Percentiles rank a stretch among this genome's conserved stretches.
Conservation (phyloP, 2,113 vertebrate genomes). For the Archocentrus centrarchus region DNA sequence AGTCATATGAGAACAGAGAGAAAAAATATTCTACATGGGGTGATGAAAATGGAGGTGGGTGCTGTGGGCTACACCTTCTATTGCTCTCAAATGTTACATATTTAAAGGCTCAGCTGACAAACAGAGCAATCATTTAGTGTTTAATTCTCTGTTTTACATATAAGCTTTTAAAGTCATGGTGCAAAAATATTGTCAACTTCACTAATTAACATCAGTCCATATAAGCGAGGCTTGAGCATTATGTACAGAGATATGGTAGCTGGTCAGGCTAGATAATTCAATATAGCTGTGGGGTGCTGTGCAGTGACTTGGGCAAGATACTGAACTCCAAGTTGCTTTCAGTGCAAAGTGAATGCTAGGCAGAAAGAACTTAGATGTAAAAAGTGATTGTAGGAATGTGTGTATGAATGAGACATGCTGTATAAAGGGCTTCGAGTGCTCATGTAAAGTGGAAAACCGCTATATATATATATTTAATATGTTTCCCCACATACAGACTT, state of each 20-base stretch:
- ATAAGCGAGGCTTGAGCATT: background rate
- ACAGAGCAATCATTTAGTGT: background rate
- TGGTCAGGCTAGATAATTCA: background rate
- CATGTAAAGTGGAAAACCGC: no score
- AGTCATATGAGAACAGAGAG: slow-evolving; percentile 15
- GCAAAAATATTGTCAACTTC: background rate
- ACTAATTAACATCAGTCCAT: background rate
- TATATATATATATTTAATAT: no score
- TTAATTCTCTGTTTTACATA: background rate
- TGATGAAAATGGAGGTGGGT: slow-evolving; percentile 10
- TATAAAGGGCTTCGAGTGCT: no score
- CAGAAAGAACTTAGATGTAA: no score
- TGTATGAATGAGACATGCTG: no score
- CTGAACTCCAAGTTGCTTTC: no score
- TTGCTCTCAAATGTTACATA: slow-evolving; percentile 35
- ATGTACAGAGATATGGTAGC: background rate
- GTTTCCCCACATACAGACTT: background rate
- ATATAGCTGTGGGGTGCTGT: background rate
- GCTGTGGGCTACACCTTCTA: background rate
- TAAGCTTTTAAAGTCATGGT: background rate
- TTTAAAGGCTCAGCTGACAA: slow-evolving; percentile 8
- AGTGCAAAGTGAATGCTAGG: no score
- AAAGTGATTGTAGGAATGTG: no score
- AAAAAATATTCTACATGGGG: slow-evolving; percentile 15
- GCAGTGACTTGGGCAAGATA: no score